Conservation (phyloP, 2,113 vertebrate genomes). For the Hyperopisus bebe region DNA sequence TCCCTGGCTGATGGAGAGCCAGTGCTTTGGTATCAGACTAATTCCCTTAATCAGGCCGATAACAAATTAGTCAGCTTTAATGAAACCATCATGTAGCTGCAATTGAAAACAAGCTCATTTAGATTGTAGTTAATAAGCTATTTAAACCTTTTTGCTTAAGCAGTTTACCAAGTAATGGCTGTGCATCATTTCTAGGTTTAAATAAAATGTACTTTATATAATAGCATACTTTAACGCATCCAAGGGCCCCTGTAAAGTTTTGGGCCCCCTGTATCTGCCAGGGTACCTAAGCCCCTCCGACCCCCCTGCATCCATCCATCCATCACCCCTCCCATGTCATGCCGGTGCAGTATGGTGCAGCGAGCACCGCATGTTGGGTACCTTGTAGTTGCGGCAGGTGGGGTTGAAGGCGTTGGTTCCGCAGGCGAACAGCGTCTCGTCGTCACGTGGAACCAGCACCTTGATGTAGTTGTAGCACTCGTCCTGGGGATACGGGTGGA, state of each 20-base stretch:
- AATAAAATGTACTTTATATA: not conserved
- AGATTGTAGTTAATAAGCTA: not conserved
- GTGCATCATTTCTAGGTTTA: not conserved
- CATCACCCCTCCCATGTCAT: not conserved
- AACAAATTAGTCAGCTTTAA: not conserved
- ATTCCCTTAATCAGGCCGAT: not conserved
- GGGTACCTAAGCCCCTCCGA: not conserved
- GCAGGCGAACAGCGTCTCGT: conserved; percentile 78
- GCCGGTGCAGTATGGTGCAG: not conserved
- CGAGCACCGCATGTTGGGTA: conserved; percentile 29
- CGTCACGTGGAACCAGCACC: conserved; percentile 78
- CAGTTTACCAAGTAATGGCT: not conserved
- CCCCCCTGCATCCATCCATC: not conserved
- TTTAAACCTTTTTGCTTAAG: not conserved
- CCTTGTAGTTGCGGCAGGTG: conserved; percentile 86
- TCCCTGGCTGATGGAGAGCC: not conserved
- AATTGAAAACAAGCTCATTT: not conserved
- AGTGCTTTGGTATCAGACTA: not conserved
- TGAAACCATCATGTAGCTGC: not conserved
- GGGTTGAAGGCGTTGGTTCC: conserved; percentile 92
- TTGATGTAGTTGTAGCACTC: conserved; percentile 94
- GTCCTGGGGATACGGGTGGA: conserved; percentile 58
- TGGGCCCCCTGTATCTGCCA: not conserved
- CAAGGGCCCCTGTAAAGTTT: not conserved
- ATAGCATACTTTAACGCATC: not conserved